Evolutionary conservation across 2,888 invertebrate species (phyloP).

Genomic region (Dione juno): DNA sequence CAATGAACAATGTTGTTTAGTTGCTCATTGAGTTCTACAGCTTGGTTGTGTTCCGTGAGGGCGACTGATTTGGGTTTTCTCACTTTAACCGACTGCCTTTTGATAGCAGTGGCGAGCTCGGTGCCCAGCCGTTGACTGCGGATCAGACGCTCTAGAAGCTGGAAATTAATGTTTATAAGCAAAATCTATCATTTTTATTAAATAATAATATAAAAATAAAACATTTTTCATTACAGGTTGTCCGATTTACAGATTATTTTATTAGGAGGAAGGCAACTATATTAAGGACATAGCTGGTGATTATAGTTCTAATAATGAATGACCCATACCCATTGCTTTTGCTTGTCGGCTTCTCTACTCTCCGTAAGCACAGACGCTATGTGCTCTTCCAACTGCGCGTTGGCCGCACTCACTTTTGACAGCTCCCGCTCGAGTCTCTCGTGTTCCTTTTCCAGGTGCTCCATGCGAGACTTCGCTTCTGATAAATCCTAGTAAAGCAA

Average conservation of each 20-base stretch:
- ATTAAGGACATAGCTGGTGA: background rate
- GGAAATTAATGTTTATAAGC: conserved; percentile 37
- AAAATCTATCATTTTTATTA: background rate
- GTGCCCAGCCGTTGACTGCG: conserved; percentile 87
- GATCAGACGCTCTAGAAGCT: conserved; percentile 84
- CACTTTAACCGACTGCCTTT: conserved; percentile 66
- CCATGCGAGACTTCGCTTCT: conserved; percentile 62
- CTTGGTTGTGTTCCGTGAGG: conserved; percentile 82
- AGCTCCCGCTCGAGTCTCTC: conserved; percentile 62
- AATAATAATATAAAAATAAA: too few relatives aligned
- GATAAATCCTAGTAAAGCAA: conserved; percentile 58
- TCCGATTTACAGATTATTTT: too few relatives aligned
- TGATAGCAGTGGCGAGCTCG: conserved; percentile 81
- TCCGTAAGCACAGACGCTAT: conserved; percentile 68
- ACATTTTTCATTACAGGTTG: too few relatives aligned
- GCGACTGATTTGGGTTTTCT: conserved; percentile 76
- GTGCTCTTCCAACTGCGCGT: conserved; percentile 67
- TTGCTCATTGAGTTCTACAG: conserved; percentile 82
- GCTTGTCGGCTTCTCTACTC: conserved; percentile 61
- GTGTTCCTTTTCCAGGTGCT: conserved; percentile 63
- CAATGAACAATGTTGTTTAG: conserved; percentile 83
- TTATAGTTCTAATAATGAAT: too few relatives aligned
- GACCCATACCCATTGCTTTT: conserved; percentile 69
- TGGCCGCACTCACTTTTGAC: conserved; percentile 56
- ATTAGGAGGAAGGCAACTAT: too few relatives aligned